Percentiles rank a stretch among this genome's conserved stretches.
These are phyloP conservation scores for Coboldia fuscipes DNA, from an alignment of 1,140 invertebrate species.

Conservation along the genomic window DNA sequence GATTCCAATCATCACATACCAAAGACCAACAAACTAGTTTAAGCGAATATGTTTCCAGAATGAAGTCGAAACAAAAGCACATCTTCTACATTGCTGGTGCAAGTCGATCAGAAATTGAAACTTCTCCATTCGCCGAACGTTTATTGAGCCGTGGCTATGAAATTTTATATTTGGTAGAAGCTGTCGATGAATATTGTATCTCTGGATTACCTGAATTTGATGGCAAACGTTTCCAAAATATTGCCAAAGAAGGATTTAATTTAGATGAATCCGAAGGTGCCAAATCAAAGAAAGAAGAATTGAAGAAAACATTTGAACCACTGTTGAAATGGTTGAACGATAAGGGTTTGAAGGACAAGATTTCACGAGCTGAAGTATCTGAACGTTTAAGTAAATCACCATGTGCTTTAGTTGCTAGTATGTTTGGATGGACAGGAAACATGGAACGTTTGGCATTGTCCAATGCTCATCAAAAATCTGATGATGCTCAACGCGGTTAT, in stretches of 20 bases:
- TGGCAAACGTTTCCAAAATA: slow-evolving; percentile 98
- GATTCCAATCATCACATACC: slow-evolving; percentile 71
- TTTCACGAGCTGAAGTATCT: slow-evolving; percentile 68
- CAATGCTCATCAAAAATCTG: slow-evolving; percentile 90
- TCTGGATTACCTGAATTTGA: slow-evolving; percentile 97
- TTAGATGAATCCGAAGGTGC: slow-evolving; percentile 64
- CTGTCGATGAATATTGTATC: slow-evolving; percentile 96
- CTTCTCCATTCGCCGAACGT: slow-evolving; percentile 89
- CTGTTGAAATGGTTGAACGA: slow-evolving; percentile 81
- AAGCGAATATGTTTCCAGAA: slow-evolving; percentile 78
- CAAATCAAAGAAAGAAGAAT: slow-evolving; percentile 61
- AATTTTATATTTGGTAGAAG: slow-evolving; percentile 87
- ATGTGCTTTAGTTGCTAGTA: slow-evolving; percentile 88
- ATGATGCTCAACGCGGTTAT: slow-evolving; percentile 77
- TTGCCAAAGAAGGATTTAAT: slow-evolving; percentile 93
- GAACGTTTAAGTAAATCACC: slow-evolving; percentile 82
- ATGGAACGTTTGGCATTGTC: slow-evolving; percentile 94
- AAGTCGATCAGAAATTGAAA: slow-evolving; percentile 67
- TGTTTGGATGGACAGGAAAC: slow-evolving; percentile 97
- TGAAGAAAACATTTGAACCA: slow-evolving; percentile 72
- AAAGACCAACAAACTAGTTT: slow-evolving; percentile 51
- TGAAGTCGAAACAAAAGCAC: slow-evolving; percentile 92
- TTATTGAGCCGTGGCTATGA: slow-evolving; percentile 88
- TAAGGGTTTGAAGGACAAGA: slow-evolving; percentile 62
- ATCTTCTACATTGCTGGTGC: slow-evolving; percentile 95